phyloP scores from a whole-genome alignment of 2,888 invertebrate genomes.

The Drosophila colorata region DNA sequence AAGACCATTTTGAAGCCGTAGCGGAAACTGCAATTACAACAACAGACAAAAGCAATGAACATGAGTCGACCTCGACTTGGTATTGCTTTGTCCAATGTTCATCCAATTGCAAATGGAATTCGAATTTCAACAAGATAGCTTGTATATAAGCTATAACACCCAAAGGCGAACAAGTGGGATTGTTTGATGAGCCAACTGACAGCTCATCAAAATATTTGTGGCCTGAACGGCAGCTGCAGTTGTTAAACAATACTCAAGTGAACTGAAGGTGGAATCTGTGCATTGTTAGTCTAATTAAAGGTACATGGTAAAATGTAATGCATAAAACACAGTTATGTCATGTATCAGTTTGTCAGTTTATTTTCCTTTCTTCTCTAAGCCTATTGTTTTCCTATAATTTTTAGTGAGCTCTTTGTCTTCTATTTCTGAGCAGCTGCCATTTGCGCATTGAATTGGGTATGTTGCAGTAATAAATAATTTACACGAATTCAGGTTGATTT shows the following conservation, averaged over 20 bases:
- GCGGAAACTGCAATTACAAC: constrained; percentile 89
- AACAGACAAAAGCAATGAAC: constrained; percentile 15
- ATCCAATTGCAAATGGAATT: not conserved
- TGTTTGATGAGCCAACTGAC: not conserved
- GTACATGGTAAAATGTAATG: not conserved
- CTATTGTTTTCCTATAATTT: not conserved
- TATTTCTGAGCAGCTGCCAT: not conserved
- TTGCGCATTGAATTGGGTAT: too few species aligned
- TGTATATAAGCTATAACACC: not conserved
- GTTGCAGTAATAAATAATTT: too few species aligned
- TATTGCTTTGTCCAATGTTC: not conserved
- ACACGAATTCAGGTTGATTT: too few species aligned
- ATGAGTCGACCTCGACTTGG: not conserved
- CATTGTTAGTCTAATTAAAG: not conserved
- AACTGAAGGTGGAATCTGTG: not conserved
- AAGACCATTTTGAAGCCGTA: constrained; percentile 97
- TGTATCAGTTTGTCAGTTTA: not conserved
- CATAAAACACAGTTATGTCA: constrained; percentile 1
- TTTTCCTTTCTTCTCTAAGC: not conserved
- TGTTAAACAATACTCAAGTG: not conserved
- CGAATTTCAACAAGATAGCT: constrained; percentile 16
- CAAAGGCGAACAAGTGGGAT: not conserved
- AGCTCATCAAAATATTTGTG: not conserved
- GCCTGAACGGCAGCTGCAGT: not conserved
- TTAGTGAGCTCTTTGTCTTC: not conserved